Conservation (phyloP, 1,140 invertebrate genomes). For the Drosophila orena region DNA sequence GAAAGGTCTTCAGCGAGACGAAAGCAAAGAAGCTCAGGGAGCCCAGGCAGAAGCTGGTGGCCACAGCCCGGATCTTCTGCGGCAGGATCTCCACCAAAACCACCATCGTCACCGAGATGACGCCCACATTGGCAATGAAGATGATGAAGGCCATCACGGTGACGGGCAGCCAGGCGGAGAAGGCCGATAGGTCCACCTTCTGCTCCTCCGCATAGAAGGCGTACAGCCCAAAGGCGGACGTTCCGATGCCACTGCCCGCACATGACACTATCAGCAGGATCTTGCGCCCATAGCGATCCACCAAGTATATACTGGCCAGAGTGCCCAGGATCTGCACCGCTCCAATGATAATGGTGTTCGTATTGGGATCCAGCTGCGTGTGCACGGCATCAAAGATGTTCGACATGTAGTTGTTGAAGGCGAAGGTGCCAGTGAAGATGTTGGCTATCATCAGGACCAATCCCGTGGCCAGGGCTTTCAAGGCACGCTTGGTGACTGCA, state of each 20-base stretch:
- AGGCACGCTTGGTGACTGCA: conserved; percentile 57
- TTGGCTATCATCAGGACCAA: conserved; percentile 70
- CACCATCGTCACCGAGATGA: conserved; percentile 74
- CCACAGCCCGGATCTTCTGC: conserved; percentile 61
- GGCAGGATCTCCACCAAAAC: conserved; percentile 75
- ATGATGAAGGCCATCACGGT: conserved; percentile 70
- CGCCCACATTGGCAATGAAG: conserved; percentile 68
- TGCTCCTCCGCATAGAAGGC: conserved; percentile 68
- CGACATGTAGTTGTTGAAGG: conserved; percentile 78
- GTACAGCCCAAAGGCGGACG: conserved; percentile 62
- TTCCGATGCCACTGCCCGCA: conserved; percentile 52
- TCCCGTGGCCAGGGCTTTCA: conserved; percentile 62
- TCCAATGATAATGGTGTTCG: conserved; percentile 86
- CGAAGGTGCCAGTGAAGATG: conserved; percentile 73
- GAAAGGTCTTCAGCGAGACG: conserved; percentile 65
- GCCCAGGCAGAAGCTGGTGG: conserved; percentile 64
- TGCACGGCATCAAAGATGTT: conserved; percentile 89
- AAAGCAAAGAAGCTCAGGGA: conserved; percentile 70
- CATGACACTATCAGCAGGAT: conserved; percentile 68
- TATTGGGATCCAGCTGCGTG: conserved; percentile 86
- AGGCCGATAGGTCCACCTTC: conserved; percentile 46
- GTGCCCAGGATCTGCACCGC: conserved; percentile 86
- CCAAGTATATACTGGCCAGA: conserved; percentile 59
- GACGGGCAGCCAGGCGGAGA: conserved; percentile 69
- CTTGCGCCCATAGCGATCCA: conserved; percentile 74